A percentile compares a stretch with the other conserved stretches of the same genome.
Evolutionary conservation across 2,797 vertebrate species (phyloP).

Genomic region (Serranus cabrilla): DNA sequence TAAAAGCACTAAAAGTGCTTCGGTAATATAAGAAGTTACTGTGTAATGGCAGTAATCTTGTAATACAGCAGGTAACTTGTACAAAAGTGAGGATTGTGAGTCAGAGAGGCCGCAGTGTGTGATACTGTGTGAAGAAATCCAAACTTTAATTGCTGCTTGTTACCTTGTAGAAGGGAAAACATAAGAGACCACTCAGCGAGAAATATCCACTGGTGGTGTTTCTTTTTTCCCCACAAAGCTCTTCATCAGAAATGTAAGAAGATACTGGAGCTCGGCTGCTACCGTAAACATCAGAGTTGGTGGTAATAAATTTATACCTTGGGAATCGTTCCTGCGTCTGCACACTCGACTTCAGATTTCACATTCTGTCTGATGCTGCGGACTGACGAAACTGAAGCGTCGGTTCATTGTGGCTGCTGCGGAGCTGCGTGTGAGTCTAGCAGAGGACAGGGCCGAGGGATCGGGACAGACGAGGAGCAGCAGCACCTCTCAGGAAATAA

Average conservation of each 20-base stretch:
- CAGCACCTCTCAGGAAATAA: constrained; percentile 75
- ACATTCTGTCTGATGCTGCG: constrained; percentile 69
- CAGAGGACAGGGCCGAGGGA: constrained; percentile 47
- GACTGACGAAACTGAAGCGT: constrained; percentile 57
- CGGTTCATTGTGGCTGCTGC: constrained; percentile 20
- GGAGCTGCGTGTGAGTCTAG: constrained; percentile 16
- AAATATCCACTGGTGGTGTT: constrained; percentile 8
- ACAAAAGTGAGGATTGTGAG: background rate
- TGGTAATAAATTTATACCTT: constrained; percentile 61
- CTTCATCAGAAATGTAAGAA: constrained; percentile 36
- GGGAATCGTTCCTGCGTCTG: constrained; percentile 53
- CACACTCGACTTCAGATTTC: constrained; percentile 53
- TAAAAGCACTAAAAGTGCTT: too few relatives aligned
- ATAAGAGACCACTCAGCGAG: background rate
- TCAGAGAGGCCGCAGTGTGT: background rate
- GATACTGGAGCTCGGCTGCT: constrained; percentile 14
- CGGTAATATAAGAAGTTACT: too few relatives aligned
- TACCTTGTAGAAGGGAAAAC: background rate
- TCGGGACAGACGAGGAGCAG: constrained; percentile 51
- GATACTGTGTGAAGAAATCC: background rate
- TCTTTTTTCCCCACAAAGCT: constrained; percentile 40
- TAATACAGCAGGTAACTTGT: too few relatives aligned
- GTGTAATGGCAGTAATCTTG: too few relatives aligned
- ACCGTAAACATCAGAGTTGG: constrained; percentile 52
- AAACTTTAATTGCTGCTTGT: background rate